Base-by-base conservation (phyloP, 2,888 invertebrate species). In the Drosophila parthenogenetica region DNA sequence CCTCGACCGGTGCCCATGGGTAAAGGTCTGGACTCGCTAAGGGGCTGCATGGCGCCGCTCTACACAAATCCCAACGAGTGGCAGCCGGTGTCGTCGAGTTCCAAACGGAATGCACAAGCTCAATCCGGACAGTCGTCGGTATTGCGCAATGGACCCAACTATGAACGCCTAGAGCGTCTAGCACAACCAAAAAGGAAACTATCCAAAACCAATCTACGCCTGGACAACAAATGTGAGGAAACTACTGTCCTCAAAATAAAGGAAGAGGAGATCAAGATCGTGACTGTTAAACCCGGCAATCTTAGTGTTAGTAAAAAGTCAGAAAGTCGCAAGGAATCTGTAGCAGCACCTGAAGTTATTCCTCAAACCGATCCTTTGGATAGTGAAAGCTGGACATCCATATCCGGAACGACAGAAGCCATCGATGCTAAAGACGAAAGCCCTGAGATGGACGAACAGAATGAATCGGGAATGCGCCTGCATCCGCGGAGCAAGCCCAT, bases 1-100 rank as follows among this genome's bases (percentile, higher is more conserved):
- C 91, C 91, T 2, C 90, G 90, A 19, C 91, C 91, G 2, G 91
- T 91, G 43, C 91, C 91, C 4, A 79, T 91, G 19, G 91, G 91
- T 39, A 74, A 79, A 39, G 91, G 91, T 5, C 60, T 91, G 14
- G 80, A 89, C 48, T 89, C 91, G 5, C 69, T 91, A 45, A 90
- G 89, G 5, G 91, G 91, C 14, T 90, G 90, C 2, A 77, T 89
- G 50, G 89, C 91, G 3, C 81, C 89, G 49, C 86, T 87, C 29
- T 91, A 74, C 63, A 62, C 82, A 0, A 91, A 91, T 81, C 91
- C 91, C 16, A 88, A 85, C 35, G 83, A 89, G 45, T 91, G 91
- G 91, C 66, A 68, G 2, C 13, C 76, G 16, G 3, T 55, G 17
- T 11, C 29, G 45, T 25, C 19, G 3, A 29, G 3, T 19, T 2